Evolutionary conservation across 2,113 vertebrate genomes (phyloP), one percentile per base, ranked within the genome.

Genomic region (Guaruba guarouba): DNA sequence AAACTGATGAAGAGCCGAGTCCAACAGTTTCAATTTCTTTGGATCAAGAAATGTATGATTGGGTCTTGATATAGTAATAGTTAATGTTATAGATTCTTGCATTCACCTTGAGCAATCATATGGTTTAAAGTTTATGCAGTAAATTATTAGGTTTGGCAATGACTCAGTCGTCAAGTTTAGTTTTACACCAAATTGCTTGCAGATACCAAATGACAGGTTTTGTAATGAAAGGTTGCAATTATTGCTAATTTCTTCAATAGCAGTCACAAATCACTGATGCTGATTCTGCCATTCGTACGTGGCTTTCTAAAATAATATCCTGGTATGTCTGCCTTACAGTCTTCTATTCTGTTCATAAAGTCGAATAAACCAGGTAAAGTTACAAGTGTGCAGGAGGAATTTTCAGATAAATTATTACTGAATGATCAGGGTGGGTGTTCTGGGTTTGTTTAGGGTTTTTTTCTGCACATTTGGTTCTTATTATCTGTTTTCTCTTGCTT

Each of bases 211-310:
- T 94, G 93, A 92, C 84, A 95, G 88, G 89, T 83, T 90, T 87
- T 70, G 48, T 92, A 92, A 95, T 74, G 90, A 95, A 96, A 96
- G 96, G 76, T 81, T 95, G 71, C 90, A 95, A 89, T 96, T 94
- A 97, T 88, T 96, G 96, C 95, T 93, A 92, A 97, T 97, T 93
- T 91, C 78, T 95, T 57, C 85, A 74, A 29, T 74, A 91, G 86
- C 43, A 82, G 79, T 78, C 79, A 49, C 83, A 92, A 96, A 94
- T 97, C 74, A 87, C 78, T 73, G 48, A 69, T 92, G 92, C 57
- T 92, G 83, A 86, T 71, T 93, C 73, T 96, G 71, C 86, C 87
- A 82, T 81, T 63, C 69, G 55, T 75, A 77, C 2, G 3, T 87
- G 93, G 69, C 69, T 90, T 94, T 95, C 82, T 64, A 55, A 92